Base-by-base conservation (phyloP, 2,113 vertebrate genomes). In the Tyto alba region DNA sequence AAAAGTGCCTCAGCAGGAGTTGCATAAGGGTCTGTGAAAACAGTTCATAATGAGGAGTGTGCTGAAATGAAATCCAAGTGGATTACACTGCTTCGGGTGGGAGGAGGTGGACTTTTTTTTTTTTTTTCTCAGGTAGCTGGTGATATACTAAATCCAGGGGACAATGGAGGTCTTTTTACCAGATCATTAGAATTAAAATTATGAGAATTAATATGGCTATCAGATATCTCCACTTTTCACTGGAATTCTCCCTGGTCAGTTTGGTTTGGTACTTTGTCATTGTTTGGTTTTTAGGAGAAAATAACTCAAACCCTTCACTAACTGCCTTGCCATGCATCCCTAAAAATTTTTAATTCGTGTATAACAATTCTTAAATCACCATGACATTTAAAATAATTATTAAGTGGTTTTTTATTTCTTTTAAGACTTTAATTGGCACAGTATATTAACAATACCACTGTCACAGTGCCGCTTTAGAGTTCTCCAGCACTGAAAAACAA, bases 371-470 rank as follows among this genome's bases (percentile, higher is more conserved):
- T 96, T 96, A 97, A 98, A 97, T 95, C 86, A 94, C 86, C 53
- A 79, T 38, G 60, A 91, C 78, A 96, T 96, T 98, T 97, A 96
- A 71, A 97, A 95, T 85, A 97, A 93, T 93, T 96, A 96, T 69
- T 95, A 97, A 95, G 75, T 90, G 62, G 23, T 95, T 96, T 95
- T 76, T 90, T 97, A 96, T 94, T 96, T 97, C 98, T 96, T 97
- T 97, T 47, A 88, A 91, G 84, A 93, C 48, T 97, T 96, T 96
- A 97, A 95, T 95, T 97, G 87, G n/a, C 89, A 97, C 38, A 85
- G 80, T 96, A 91, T 97, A 93, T 96, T 96, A 97, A 86, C 43
- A 91, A 19, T 41, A 68, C 34, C 92, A 15, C 71, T 81, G 76
- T 80, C 90, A 94, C 62, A 71, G 57, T 96, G 88, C n/a, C 2